A percentile compares a stretch with the other conserved stretches of the same genome.
phyloP scores from a whole-genome alignment of 2,797 vertebrate genomes.

The Tauraco hartlaubi region DNA sequence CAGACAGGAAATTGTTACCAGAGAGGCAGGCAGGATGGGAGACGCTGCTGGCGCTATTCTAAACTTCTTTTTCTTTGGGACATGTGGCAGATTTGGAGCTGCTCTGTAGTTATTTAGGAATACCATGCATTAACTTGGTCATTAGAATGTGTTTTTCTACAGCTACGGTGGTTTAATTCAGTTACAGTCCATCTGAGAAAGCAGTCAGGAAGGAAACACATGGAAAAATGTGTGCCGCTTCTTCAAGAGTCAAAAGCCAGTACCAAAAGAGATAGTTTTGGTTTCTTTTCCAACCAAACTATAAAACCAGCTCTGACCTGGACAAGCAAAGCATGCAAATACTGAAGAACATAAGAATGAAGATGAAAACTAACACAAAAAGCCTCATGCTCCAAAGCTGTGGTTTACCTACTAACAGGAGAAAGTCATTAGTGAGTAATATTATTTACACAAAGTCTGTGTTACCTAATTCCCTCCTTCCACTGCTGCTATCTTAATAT shows the following conservation, averaged over 20 bases:
- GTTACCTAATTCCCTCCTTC: background rate
- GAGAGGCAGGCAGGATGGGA: slow-evolving; percentile 2
- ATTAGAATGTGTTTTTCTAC: background rate
- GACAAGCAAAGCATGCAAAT: background rate
- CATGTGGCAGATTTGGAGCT: background rate
- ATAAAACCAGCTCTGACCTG: background rate
- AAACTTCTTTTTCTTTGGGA: background rate
- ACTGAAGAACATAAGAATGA: background rate
- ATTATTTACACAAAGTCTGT: background rate
- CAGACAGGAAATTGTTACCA: slow-evolving; percentile 22
- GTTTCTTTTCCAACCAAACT: background rate
- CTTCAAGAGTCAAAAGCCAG: background rate
- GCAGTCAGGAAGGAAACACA: background rate
- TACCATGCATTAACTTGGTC: background rate
- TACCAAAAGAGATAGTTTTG: background rate
- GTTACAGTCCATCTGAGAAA: background rate
- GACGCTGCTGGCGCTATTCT: background rate
- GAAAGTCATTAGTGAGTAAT: background rate
- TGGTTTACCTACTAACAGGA: background rate
- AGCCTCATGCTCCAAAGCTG: background rate
- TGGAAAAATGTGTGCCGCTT: background rate
- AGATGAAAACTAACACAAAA: background rate
- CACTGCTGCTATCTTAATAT: background rate
- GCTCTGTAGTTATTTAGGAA: background rate
- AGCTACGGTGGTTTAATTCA: background rate